A percentile compares a stretch with the other conserved stretches of the same genome.
Conservation (phyloP, 2,797 vertebrate genomes). For the Danio aesculapii region DNA sequence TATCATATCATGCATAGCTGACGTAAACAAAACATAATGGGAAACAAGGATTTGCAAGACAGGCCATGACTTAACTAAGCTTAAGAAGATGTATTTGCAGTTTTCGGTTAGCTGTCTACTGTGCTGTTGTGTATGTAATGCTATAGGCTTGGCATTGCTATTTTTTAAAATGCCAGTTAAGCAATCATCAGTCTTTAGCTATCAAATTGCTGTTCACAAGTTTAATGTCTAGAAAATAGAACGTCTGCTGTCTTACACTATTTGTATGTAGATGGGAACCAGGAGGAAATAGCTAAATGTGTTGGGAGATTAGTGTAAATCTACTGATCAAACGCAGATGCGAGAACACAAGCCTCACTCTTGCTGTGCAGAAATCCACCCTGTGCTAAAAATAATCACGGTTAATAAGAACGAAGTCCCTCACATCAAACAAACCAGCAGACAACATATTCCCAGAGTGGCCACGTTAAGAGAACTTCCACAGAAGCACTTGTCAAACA, state of each 20-base stretch:
- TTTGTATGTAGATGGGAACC: background rate
- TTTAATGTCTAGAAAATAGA: too few species aligned
- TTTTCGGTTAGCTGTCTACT: too few species aligned
- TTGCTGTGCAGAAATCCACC: conserved; percentile 16
- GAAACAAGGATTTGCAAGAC: too few species aligned
- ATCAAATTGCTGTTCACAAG: too few species aligned
- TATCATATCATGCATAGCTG: too few species aligned
- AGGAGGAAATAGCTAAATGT: background rate
- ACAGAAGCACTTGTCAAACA: conserved; percentile 16
- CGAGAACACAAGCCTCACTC: background rate
- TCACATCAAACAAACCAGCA: background rate
- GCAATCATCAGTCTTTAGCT: too few species aligned
- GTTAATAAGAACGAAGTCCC: background rate
- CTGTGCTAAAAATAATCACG: background rate
- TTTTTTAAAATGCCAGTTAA: too few species aligned
- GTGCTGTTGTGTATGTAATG: too few species aligned
- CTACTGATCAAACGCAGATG: background rate
- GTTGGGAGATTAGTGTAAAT: background rate
- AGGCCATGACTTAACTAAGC: too few species aligned
- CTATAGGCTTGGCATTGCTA: too few species aligned
- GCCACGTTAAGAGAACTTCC: background rate
- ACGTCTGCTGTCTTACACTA: background rate
- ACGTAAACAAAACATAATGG: too few species aligned
- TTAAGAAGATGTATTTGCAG: too few species aligned
- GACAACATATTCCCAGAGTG: background rate